Conservation (phyloP, 2,113 vertebrate genomes). For the Amphiprion percula region DNA sequence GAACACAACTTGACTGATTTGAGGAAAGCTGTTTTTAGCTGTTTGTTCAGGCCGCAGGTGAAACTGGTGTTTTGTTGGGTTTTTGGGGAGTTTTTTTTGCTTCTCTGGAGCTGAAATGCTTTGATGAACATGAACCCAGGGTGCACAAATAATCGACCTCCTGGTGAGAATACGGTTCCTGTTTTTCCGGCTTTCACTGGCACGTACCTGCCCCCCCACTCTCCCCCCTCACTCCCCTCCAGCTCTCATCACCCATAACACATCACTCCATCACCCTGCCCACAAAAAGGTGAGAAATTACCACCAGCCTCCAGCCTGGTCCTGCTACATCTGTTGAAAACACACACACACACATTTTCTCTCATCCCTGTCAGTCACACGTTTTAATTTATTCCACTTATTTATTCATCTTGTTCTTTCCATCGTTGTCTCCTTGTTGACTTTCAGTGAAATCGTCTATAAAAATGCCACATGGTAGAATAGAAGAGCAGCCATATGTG, state of each 20-base stretch:
- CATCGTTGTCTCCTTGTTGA: background rate
- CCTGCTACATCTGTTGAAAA: conserved; percentile 15
- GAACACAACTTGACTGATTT: background rate
- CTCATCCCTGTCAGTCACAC: conserved; percentile 11
- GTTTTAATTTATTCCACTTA: conserved; percentile 26
- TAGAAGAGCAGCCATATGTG: conserved; percentile 9
- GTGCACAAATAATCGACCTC: conserved; percentile 18
- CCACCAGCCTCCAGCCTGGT: conserved; percentile 38
- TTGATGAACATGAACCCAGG: background rate
- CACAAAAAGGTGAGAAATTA: conserved; percentile 52
- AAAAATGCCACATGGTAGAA: conserved; percentile 38
- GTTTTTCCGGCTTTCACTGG: background rate
- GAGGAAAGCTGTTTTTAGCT: background rate
- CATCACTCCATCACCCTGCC: conserved; percentile 33
- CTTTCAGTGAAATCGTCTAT: conserved; percentile 17
- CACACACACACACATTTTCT: background rate
- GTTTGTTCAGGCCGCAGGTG: background rate
- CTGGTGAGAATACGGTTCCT: conserved; percentile 29
- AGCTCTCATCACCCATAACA: background rate
- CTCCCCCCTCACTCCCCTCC: background rate
- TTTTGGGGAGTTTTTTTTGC: background rate
- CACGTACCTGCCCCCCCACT: background rate
- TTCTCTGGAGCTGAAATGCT: background rate
- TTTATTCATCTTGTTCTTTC: conserved; percentile 21
- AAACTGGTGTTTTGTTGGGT: background rate